These are phyloP conservation scores for Caenorhabditis parvicauda DNA, from an alignment of 2,888 invertebrate species.

Conservation along the genomic window DNA sequence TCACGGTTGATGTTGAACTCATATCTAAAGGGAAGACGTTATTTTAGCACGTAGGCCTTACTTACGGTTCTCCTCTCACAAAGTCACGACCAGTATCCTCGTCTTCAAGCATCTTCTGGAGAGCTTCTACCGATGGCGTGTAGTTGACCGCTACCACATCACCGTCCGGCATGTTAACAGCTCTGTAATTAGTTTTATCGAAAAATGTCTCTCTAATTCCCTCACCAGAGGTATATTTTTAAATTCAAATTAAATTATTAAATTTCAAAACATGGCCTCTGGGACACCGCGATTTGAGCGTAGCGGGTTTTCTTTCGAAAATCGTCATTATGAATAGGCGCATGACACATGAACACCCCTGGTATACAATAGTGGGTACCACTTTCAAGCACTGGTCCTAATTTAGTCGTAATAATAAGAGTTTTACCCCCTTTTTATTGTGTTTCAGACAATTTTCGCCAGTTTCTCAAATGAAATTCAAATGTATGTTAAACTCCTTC, in stretches of 20 bases:
- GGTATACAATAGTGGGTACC: no score
- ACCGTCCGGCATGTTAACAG: constrained; percentile 98
- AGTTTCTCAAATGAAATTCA: no score
- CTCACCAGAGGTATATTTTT: background rate
- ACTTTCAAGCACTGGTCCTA: no score
- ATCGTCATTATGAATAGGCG: no score
- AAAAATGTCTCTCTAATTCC: no score
- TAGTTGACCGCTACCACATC: constrained; percentile 99
- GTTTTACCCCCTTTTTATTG: no score
- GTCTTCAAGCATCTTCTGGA: constrained; percentile 83
- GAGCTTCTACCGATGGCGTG: constrained; percentile 86
- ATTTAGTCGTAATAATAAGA: no score
- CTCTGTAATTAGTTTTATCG: constrained; percentile 69
- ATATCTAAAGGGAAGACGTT: constrained; percentile 70
- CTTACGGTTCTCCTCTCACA: constrained; percentile 63
- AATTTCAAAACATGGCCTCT: background rate
- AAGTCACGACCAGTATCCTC: constrained; percentile 76
- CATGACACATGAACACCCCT: no score
- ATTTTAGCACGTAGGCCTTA: background rate
- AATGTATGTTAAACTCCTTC: constrained; percentile 17
- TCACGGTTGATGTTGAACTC: constrained; percentile 96
- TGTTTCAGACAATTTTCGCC: no score
- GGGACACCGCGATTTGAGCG: no score
- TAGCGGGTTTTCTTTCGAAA: no score
- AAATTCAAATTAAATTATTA: background rate